Evolutionary conservation across 2,888 invertebrate species (phyloP).

Genomic region (Sceliomorpha sp.): DNA sequence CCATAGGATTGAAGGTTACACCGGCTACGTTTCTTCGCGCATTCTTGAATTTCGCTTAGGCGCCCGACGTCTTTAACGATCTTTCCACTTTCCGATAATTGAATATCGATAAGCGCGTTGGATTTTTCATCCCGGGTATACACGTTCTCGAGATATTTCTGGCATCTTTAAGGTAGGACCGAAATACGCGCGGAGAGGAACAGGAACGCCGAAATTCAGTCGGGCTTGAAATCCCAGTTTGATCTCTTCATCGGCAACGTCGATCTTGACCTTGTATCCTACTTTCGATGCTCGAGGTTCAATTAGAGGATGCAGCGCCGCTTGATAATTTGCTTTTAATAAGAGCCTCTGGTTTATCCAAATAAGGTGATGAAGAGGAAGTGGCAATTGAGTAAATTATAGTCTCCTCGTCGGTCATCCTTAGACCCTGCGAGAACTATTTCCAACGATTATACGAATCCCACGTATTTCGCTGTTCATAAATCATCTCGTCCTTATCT

Average conservation of each 20-base stretch:
- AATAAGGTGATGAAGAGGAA: conserved; percentile 41
- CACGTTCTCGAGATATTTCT: too few relatives aligned
- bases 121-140: not conserved
- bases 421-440: conserved; percentile 1
- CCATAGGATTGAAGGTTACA: conserved; percentile 34
- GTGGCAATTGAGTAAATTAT: conserved; percentile 38
- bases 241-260: conserved; percentile 45
- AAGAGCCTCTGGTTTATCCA: conserved; percentile 24
- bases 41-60: conserved; percentile 21
- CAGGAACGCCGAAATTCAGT: not conserved
- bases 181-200: too few relatives aligned
- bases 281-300: conserved; percentile 37
- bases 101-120: not conserved
- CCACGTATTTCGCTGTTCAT: not conserved
- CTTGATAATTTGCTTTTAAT: conserved; percentile 40
- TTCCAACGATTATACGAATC: conserved; percentile 8
- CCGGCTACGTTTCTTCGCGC: conserved; percentile 27
- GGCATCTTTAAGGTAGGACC: too few relatives aligned
- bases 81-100: too few relatives aligned
- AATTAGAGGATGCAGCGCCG: conserved; percentile 40
- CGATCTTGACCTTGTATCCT: conserved; percentile 35
- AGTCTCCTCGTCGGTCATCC: conserved; percentile 6
- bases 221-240: too few relatives aligned
- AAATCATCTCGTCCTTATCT: conserved; percentile 20
- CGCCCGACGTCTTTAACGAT: too few relatives aligned